A percentile compares a stretch with the other conserved stretches of the same genome.
phyloP scores from a whole-genome alignment of 2,113 vertebrate species.

The Dipodomys spectabilis region DNA sequence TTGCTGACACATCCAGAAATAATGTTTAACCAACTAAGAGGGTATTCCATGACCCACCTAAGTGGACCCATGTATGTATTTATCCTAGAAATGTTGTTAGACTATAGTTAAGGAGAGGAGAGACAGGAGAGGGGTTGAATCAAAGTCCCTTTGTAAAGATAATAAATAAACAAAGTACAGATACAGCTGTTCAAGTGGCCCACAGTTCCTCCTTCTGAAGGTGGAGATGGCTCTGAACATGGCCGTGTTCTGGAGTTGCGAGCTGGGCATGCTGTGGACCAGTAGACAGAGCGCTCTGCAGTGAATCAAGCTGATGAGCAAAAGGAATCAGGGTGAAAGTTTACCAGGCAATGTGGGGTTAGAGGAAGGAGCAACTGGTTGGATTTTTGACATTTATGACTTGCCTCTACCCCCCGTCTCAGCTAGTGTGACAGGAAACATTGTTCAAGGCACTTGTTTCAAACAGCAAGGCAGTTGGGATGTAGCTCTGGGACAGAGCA shows the following conservation, averaged over 20 bases:
- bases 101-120: background rate
- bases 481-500: too few relatives aligned
- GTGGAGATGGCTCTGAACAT: background rate
- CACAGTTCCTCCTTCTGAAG: background rate
- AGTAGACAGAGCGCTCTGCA: background rate
- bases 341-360: background rate
- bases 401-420: background rate
- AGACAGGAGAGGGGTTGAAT: too few relatives aligned
- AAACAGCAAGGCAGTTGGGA: background rate
- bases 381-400: background rate
- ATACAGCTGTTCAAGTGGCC: background rate
- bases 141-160: background rate
- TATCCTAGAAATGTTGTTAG: background rate
- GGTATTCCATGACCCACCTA: background rate
- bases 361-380: background rate
- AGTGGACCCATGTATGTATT: background rate
- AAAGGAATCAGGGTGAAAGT: background rate
- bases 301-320: background rate
- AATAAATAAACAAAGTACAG: background rate
- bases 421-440: background rate
- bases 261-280: background rate
- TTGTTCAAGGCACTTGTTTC: background rate
- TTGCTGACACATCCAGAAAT: background rate
- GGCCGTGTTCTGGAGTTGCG: too few relatives aligned
- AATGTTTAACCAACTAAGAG: background rate